phyloP scores from a whole-genome alignment of 2,113 vertebrate genomes.

The Bombycilla garrulus region DNA sequence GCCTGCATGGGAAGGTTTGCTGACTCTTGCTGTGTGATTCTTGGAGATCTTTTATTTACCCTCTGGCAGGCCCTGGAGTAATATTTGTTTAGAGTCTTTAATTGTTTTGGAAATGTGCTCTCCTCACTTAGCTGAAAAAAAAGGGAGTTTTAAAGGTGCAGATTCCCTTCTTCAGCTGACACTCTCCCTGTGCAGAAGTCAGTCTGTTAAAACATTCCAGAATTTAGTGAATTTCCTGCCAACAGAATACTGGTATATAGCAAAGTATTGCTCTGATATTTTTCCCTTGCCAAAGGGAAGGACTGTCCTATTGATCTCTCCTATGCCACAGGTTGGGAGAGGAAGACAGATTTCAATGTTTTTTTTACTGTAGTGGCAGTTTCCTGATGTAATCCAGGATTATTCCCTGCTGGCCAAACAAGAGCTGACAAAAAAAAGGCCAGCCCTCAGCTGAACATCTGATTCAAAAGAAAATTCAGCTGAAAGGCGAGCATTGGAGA shows the following conservation, averaged over 20 bases:
- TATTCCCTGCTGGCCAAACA: conserved; percentile 19
- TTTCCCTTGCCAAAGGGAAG: neutral
- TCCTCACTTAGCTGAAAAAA: neutral
- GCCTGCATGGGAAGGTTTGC: neutral
- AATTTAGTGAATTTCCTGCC: neutral
- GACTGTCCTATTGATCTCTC: neutral
- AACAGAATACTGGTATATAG: neutral
- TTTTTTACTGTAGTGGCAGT: neutral
- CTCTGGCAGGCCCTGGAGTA: neutral
- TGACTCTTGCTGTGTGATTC: neutral
- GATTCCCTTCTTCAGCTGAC: neutral
- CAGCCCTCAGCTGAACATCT: neutral
- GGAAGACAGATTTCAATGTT: neutral
- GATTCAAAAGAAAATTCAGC: conserved; percentile 37
- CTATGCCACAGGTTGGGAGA: neutral
- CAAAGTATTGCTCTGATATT: neutral
- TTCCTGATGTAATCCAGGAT: conserved; percentile 40
- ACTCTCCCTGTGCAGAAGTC: neutral
- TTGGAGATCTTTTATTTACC: neutral
- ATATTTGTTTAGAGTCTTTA: neutral
- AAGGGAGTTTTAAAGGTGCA: neutral
- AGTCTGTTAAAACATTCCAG: neutral
- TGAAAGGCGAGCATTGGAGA: neutral
- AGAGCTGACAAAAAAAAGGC: neutral
- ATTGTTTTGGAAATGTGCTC: neutral